Evolutionary conservation across 2,113 vertebrate species (phyloP), one percentile per base, ranked within the genome.

Genomic region (Eleginops maclovinus): DNA sequence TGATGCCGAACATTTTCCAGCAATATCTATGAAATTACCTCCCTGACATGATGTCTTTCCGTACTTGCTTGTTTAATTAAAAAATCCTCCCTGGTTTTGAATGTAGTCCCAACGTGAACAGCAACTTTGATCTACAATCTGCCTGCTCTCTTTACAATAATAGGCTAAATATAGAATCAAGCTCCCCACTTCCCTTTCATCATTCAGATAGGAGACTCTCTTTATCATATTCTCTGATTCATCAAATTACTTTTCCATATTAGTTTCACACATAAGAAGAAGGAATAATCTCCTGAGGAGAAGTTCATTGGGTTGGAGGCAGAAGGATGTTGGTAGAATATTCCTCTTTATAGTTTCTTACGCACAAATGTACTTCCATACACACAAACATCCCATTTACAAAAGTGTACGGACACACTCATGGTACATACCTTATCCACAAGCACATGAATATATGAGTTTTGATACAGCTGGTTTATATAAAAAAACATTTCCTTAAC

Each of bases 51-150:
- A 16, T 13, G 17, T 73, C 56, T 81, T 67, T 75, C 55, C 31
- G 44, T 31, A 50, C 62, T 75, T 31, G 16, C 44, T 71, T 50
- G 50, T 73, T 83, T 73, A 82, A 82, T 89, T 66, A 82, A 69
- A 72, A 79, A 65, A 15, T 61, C 44, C 17, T 70, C 44, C 36
- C 62, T 59, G 28, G 68, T 79, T 87, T 31, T 66, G 63, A 79
- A 77, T 60, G 51, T 72, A 82, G 54, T 82, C 78, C 81, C 84
- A 81, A 61, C 49, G 80, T 77, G 81, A 85, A 65, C 72, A 82
- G 40, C 46, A 82, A 62, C 82, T 83, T 87, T 83, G 79, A 87
- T 87, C 79, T 83, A 67, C 82, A 79, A 73, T 78, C 71, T 73
- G 64, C 68, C 46, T 56, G 77, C 85, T 88, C 77, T 81, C 65